Percentiles rank a stretch among this genome's conserved stretches.
Evolutionary conservation across 2,113 vertebrate species (phyloP).

Genomic region (Thryonomys swinderianus): DNA sequence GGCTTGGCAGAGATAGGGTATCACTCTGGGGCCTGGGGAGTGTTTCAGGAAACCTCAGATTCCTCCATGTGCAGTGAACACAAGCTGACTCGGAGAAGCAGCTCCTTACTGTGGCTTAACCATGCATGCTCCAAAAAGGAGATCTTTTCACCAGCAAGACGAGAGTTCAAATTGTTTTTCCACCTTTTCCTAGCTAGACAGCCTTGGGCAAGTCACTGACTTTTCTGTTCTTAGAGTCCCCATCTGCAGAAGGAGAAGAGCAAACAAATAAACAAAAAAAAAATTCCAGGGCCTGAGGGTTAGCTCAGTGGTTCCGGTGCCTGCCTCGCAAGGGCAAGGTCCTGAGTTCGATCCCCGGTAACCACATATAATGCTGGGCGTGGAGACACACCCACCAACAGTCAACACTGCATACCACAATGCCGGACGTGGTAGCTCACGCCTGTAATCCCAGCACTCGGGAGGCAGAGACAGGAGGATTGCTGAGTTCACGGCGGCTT

Average conservation of each 20-base stretch:
- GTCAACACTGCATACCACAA: too few species aligned
- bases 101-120: too few species aligned
- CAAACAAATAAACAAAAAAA: neutral
- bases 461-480: too few species aligned
- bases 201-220: neutral
- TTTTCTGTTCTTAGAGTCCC: neutral
- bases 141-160: neutral
- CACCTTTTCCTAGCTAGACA: neutral
- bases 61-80: neutral
- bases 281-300: too few species aligned
- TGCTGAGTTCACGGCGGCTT: too few species aligned
- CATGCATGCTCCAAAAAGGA: rapidly evolving
- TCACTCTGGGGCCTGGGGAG: neutral
- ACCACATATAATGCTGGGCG: too few species aligned
- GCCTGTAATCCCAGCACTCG: too few species aligned
- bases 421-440: too few species aligned
- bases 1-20: neutral
- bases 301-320: too few species aligned
- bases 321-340: too few species aligned
- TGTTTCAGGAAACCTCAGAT: neutral
- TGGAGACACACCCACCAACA: too few species aligned
- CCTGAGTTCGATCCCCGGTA: too few species aligned
- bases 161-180: neutral
- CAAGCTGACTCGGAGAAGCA: neutral
- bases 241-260: neutral